Base-by-base conservation (phyloP, 2,113 vertebrate genomes). In the Pao palembangensis region DNA sequence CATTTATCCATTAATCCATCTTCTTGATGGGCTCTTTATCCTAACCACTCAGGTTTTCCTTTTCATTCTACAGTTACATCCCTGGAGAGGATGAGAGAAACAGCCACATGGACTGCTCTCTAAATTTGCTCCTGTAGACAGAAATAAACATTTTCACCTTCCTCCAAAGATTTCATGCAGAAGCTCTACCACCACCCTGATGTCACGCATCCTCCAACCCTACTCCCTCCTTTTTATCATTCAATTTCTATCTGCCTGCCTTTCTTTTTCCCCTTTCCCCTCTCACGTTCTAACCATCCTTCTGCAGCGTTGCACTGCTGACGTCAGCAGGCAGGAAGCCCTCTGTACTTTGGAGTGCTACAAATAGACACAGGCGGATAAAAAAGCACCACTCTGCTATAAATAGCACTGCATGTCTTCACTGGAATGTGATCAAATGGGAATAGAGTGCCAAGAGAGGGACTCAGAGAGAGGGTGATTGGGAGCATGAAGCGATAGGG, bases 271-370 rank as follows among this genome's bases (percentile, higher is more conserved):
- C 53, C 44, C 59, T 46, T 75, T 50, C 68, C 43, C 68, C 51
- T 49, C 58, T 20, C 68, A 53, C 61, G 50, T 55, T 71, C 62
- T 73, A 66, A 63, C 67, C 71, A 68, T 73, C 70, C 69, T 84
- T 85, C 87, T 85, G 88, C 88, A 90, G 88, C 85, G 66, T 73
- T 61, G 78, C 85, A 80, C 69, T 75, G 76, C 85, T 89, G 79
- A 90, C 89, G 89, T 91, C 88, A 90, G 85, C 80, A 86, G 82
- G 76, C 79, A 91, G 88, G 90, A 87, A 91, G 88, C 85, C 91
- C 88, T 91, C 86, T 85, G 85, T 91, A 85, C 82, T 87, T 90
- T 80, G 76, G 72, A 76, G 71, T 74, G 79, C 87, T 80, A 87
- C 88, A 92, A 92, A 92, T 91, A 92, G 91, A 87, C 87, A 72